Evolutionary conservation across 2,113 vertebrate genomes (phyloP), one percentile per base, ranked within the genome.

Genomic region (Marmota flaviventris): DNA sequence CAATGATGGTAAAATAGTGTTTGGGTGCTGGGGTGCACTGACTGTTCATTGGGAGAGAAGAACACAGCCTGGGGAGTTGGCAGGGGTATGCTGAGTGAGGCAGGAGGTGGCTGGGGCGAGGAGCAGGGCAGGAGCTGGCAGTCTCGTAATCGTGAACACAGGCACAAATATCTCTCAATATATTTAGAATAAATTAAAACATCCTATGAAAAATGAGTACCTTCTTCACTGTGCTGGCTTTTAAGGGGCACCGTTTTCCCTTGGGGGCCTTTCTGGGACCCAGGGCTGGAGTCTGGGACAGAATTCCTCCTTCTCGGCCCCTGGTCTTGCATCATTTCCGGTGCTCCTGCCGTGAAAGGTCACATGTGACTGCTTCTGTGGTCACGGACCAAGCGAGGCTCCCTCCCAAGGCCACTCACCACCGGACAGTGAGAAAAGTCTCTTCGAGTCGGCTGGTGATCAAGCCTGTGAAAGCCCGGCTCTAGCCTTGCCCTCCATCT

Each of bases 281-380:
- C 18, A 25, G 1, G 51, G 51, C 61, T 51, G 10, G 13, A 4
- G 27, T 2, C 4, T 17, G 73, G 51, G 77, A 32, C 61, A 53
- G 11, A 13, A 42, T 25, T 39, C 39, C 7, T 16, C 9, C 27
- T 45, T 51, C 32, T 12, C 10, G 29, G 12, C 48, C 1, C 39
- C 75, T 9, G 17, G 1, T 32, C 20, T 81, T 27, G 24, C 37
- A 4, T 3, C 45, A 0, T 1, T 14, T 8, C 45, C 18, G 56
- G 10, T 0, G 17, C 18, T 45, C n/a, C 4, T 8, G 61, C 25
- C 8, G 0, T 4, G 48, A 0, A 2, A 10, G 67, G 7, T 7
- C 16, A 48, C 10, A 25, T 18, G 1, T 32, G 4, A 0, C 2
- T 20, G 72, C 2, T 2, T 3, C 25, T 1, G 0, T 12, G 75